These are phyloP conservation scores for Microtus ochrogaster DNA, from an alignment of 2,113 vertebrate genomes.

Conservation along the genomic window DNA sequence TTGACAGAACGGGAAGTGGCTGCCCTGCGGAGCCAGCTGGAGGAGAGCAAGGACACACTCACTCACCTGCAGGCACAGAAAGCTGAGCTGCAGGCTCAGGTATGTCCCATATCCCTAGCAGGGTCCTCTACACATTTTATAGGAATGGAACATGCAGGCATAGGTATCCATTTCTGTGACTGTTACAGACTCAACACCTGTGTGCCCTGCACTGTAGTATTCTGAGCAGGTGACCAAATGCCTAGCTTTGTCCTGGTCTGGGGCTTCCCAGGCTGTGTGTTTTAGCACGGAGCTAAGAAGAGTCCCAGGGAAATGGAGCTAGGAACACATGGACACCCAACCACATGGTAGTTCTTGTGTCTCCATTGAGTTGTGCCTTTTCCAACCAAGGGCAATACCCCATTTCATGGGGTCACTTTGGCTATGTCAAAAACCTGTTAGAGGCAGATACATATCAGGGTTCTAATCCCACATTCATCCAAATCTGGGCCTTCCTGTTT, in stretches of 20 bases:
- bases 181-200: background rate
- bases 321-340: background rate
- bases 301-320: background rate
- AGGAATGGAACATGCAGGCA: background rate
- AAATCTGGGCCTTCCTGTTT: background rate
- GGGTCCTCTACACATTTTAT: background rate
- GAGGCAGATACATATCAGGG: background rate
- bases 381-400: no score
- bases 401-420: background rate
- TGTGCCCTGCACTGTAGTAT: no score
- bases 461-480: background rate
- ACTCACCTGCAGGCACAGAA: constrained; percentile 93
- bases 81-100: constrained; percentile 92
- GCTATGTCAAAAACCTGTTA: background rate
- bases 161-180: background rate
- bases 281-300: background rate
- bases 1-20: constrained; percentile 90
- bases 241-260: background rate
- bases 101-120: constrained; percentile 50
- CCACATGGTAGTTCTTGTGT: background rate
- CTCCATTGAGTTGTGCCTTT: accelerated
- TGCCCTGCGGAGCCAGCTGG: constrained; percentile 90
- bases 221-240: background rate
- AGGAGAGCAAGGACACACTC: constrained; percentile 93
- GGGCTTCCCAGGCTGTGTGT: background rate